phyloP scores from a whole-genome alignment of 2,113 vertebrate species.

The Stictonetta naevosa region DNA sequence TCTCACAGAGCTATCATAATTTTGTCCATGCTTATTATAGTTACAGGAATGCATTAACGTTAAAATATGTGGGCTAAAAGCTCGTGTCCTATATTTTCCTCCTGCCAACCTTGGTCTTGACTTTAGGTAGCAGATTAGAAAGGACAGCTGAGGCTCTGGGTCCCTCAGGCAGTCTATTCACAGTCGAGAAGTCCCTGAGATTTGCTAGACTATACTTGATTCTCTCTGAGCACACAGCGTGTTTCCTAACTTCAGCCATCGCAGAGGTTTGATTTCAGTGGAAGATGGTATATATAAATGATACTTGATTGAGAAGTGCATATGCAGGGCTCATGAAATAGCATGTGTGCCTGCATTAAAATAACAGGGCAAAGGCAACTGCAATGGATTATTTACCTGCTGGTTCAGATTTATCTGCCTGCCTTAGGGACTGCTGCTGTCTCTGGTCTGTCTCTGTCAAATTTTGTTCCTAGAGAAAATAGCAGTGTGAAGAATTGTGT shows the following conservation, averaged over 20 bases:
- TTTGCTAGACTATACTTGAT: not conserved
- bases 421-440: not conserved
- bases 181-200: not conserved
- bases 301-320: slow-evolving; percentile 9
- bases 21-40: not conserved
- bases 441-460: not conserved
- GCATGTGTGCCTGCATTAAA: not conserved
- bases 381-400: not conserved
- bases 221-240: not conserved
- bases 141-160: not conserved
- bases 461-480: slow-evolving; percentile 4
- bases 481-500: not conserved
- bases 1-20: not conserved
- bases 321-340: not conserved
- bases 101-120: slow-evolving; percentile 8
- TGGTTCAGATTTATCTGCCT: not conserved
- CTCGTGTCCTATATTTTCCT: slow-evolving; percentile 5
- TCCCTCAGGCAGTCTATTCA: not conserved
- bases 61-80: not conserved
- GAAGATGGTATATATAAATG: not conserved
- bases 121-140: slow-evolving; percentile 1
- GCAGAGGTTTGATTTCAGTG: slow-evolving; percentile 17
- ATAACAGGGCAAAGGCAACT: not conserved
- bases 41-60: not conserved
- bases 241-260: not conserved